Evolutionary conservation across 2,888 invertebrate genomes (phyloP), one percentile per base, ranked within the genome.

Genomic region (Arenicola marina): DNA sequence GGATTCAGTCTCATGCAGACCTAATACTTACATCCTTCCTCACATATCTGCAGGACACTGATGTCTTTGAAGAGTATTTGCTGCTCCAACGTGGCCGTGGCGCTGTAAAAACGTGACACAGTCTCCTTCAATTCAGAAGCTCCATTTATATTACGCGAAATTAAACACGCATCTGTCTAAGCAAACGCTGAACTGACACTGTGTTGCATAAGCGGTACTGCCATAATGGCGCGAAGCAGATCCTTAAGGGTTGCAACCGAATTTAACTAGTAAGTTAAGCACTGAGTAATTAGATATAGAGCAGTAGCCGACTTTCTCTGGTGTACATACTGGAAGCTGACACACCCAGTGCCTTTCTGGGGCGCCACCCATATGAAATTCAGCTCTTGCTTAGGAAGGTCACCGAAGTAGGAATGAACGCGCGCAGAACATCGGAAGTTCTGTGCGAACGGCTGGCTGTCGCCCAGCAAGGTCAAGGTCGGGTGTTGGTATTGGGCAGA

Each of bases 301-400:
- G n/a, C n/a, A n/a, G n/a, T n/a, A n/a, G n/a, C n/a, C n/a, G n/a
- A n/a, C n/a, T n/a, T n/a, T n/a, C n/a, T n/a, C n/a, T n/a, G n/a
- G n/a, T n/a, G n/a, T n/a, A n/a, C n/a, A 76, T 71, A 83, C 83
- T 82, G 63, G 65, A 83, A 83, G 62, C 77, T 81, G 44, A 83
- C 75, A 72, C 83, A 83, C 29, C 83, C 83, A 4, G 80, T 79
- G 4, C 82, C 82, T 31, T 69, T 61, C n/a, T 76, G 75, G 11
- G 83, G 83, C 3, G 82, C 82, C 65, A 76, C 71, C 82, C 83
- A 83, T 28, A 76, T 66, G 72, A 83, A 82, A 15, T 66, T 65
- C 24, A 83, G 64, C 46, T 75, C 68, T 21, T 79, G 77, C 31
- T 73, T 72, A 2, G 81, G 82, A 2, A 65, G 59, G 18, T 63